Conservation (phyloP, 2,888 invertebrate genomes). For the Syritta pipiens region DNA sequence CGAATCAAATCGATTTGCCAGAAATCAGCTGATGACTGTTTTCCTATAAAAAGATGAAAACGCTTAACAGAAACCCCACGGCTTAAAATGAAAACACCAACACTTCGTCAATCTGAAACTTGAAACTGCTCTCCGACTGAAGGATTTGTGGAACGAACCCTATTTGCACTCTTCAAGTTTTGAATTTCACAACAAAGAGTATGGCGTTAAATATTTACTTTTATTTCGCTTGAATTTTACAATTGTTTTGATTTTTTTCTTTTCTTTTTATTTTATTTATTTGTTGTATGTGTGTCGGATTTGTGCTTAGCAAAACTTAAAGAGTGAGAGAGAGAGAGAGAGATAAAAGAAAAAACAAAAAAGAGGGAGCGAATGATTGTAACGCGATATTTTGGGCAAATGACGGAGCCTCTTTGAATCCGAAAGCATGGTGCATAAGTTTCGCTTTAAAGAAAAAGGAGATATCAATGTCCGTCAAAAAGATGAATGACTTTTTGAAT, state of each 20-base stretch:
- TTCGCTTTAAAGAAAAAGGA: background rate
- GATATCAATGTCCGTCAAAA: conserved; percentile 12
- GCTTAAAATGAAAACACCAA: background rate
- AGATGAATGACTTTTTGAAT: conserved; percentile 16
- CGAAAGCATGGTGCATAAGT: background rate
- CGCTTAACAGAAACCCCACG: background rate
- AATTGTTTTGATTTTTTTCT: conserved; percentile 14
- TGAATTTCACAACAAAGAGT: conserved; percentile 31
- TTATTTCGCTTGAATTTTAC: conserved; percentile 8
- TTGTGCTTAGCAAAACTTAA: conserved; percentile 17
- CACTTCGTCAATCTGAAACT: conserved; percentile 16
- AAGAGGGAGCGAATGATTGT: background rate
- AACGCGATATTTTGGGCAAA: conserved; percentile 22
- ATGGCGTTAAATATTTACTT: conserved; percentile 31
- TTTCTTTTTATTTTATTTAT: too few species aligned
- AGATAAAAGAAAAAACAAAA: background rate
- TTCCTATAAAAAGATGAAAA: too few species aligned
- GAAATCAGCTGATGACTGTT: too few species aligned
- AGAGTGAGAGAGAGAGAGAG: too few species aligned
- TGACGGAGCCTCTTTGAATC: conserved; percentile 3
- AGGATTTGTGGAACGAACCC: conserved; percentile 36
- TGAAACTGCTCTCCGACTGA: conserved; percentile 30
- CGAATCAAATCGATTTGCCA: too few species aligned
- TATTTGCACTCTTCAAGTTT: conserved; percentile 8
- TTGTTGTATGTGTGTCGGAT: background rate